Evolutionary conservation across 2,797 vertebrate species (phyloP).

Genomic region (Sarcoramphus papa): DNA sequence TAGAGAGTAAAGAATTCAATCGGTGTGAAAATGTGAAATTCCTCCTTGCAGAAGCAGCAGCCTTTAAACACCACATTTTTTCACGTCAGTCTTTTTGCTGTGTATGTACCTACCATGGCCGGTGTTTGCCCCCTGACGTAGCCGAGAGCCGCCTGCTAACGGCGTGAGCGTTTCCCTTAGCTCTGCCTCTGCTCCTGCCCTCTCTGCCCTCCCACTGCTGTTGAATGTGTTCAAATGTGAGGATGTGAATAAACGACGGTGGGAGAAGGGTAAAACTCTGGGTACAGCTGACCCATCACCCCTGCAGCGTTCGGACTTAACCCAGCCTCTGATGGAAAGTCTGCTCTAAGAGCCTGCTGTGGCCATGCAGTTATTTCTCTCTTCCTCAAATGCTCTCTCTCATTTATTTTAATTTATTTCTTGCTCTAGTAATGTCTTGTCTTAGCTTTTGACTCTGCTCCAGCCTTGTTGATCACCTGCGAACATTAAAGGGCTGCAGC

Average conservation of each 20-base stretch:
- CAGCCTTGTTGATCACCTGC: not conserved
- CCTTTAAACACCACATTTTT: not conserved
- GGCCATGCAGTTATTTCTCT: not conserved
- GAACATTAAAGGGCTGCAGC: not conserved
- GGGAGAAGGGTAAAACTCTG: not conserved
- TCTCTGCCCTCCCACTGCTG: not conserved
- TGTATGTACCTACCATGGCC: not conserved
- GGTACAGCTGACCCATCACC: not conserved
- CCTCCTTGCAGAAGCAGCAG: not conserved
- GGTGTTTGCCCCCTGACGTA: not conserved
- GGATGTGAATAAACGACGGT: not conserved
- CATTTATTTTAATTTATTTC: not conserved
- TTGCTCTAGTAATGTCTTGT: not conserved
- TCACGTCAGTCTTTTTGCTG: not conserved
- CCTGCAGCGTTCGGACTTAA: not conserved
- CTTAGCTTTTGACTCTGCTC: not conserved
- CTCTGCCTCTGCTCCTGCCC: not conserved
- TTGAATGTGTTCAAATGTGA: accelerated
- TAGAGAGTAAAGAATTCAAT: not conserved
- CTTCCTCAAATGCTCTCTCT: not conserved
- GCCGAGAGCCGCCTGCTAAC: not conserved
- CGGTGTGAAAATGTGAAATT: not conserved
- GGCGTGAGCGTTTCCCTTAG: accelerated
- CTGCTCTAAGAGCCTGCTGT: not conserved
- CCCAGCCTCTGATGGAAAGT: not conserved